Evolutionary conservation across 2,888 invertebrate species (phyloP).

Genomic region (Tupiocoris notatus): DNA sequence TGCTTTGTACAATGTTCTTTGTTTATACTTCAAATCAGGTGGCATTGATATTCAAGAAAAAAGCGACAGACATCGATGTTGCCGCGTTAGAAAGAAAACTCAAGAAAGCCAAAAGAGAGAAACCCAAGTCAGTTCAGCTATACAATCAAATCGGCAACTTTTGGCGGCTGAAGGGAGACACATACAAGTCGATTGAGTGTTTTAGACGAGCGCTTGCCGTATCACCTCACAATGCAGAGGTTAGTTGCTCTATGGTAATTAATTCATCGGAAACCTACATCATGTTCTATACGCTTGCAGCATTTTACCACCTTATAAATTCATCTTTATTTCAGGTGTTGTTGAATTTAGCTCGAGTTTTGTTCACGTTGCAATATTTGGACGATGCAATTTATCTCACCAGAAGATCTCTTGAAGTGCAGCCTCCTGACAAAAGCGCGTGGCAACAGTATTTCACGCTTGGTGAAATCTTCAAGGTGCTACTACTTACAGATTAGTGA

Average conservation of each 20-base stretch:
- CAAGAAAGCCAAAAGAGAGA: conserved; percentile 76
- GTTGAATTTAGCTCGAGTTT: conserved; percentile 77
- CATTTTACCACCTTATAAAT: conserved; percentile 4
- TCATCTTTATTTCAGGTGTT: conserved; percentile 59
- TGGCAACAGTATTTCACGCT: conserved; percentile 91
- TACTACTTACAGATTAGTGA: no score
- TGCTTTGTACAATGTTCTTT: no score
- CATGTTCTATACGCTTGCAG: no score
- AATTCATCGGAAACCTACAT: not conserved
- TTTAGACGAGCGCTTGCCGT: conserved; percentile 81
- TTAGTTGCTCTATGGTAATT: no score
- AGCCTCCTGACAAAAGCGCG: conserved; percentile 79
- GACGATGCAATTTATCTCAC: conserved; percentile 89
- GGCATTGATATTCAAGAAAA: conserved; percentile 71
- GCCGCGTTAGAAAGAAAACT: conserved; percentile 70
- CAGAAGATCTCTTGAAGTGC: conserved; percentile 77
- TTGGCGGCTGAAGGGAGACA: conserved; percentile 86
- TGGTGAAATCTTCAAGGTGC: conserved; percentile 80
- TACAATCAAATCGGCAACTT: conserved; percentile 91
- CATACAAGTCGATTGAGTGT: conserved; percentile 83
- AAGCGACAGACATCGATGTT: conserved; percentile 69
- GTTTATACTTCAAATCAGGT: conserved; percentile 3
- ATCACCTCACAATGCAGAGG: conserved; percentile 83
- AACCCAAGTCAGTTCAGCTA: conserved; percentile 78
- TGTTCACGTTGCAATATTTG: conserved; percentile 81